Evolutionary conservation across 2,797 vertebrate genomes (phyloP), one percentile per base, ranked within the genome.

Genomic region (Mionectes olivaceus): DNA sequence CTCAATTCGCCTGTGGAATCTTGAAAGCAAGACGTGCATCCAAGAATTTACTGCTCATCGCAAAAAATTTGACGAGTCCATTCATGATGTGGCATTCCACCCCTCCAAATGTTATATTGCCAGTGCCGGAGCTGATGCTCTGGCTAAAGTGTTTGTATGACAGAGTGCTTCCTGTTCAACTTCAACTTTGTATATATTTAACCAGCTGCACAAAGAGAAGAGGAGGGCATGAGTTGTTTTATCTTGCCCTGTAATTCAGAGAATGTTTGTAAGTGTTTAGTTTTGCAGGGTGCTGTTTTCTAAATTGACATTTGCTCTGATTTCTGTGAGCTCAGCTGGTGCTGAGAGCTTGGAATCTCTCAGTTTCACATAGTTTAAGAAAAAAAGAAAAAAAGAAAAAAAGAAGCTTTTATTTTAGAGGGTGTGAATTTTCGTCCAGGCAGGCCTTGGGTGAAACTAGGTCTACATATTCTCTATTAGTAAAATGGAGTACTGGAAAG

Each of bases 101-200:
- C 99, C 99, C 50, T 98, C 99, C 74, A 99, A 99, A 97, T 99
- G 99, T 97, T 99, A 99, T 96, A 99, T 99, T 90, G 99, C 99
- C 97, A 99, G 99, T 87, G 99, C 99, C 63, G 99, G 99, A 89
- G 99, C 99, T 12, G 99, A 99, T 35, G 99, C 99, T 50, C 98
- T 99, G 89, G 99, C 99, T 89, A 99, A 99, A 98, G 99, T 99
- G 97, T 99, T 99, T 79, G 99, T 99, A 99, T 99, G 99, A 99
- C 98, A 97, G 78, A 97, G 96, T 97, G 97, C 93, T 94, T 97
- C 90, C 80, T 94, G 95, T 95, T 94, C 90, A 87, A 73, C 92
- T 95, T 90, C 97, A 97, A 97, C 96, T 98, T 96, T 97, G 97
- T 98, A 96, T 97, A 97, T 97, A 97, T 97, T 95, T 96, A 96